phyloP scores from a whole-genome alignment of 1,140 invertebrate species.

The Achatina immaculata region DNA sequence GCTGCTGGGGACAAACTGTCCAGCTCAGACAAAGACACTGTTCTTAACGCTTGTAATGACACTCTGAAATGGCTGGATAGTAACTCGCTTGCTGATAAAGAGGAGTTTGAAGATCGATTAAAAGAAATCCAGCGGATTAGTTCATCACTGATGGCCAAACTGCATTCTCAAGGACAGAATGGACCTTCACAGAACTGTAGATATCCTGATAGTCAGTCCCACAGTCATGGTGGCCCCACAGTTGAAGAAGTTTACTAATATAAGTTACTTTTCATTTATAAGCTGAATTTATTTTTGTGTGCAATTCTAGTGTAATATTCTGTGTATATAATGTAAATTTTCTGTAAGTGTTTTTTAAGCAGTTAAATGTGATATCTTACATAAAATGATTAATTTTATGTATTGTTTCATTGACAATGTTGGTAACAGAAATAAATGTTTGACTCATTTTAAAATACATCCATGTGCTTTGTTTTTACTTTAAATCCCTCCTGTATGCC shows the following conservation, averaged over 20 bases:
- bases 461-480: too few relatives aligned
- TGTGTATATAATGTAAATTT: not conserved
- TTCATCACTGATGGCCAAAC: slow-evolving; percentile 61
- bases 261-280: not conserved
- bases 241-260: slow-evolving; percentile 59
- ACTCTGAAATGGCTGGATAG: slow-evolving; percentile 71
- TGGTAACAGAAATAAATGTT: not conserved
- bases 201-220: too few relatives aligned
- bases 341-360: not conserved
- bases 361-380: not conserved
- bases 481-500: too few relatives aligned
- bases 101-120: slow-evolving; percentile 70
- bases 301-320: not conserved
- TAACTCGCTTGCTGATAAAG: slow-evolving; percentile 71
- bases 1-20: slow-evolving; percentile 74
- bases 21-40: slow-evolving; percentile 76
- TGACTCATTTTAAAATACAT: too few relatives aligned
- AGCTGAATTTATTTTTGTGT: not conserved
- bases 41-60: slow-evolving; percentile 73
- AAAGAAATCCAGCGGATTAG: slow-evolving; percentile 67
- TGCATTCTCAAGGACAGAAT: slow-evolving; percentile 51
- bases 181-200: slow-evolving; percentile 26
- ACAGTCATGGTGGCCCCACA: slow-evolving; percentile 45
- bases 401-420: not conserved
- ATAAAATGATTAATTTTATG: not conserved